Conservation (phyloP, 2,113 vertebrate genomes). For the Coregonus clupeaformis region DNA sequence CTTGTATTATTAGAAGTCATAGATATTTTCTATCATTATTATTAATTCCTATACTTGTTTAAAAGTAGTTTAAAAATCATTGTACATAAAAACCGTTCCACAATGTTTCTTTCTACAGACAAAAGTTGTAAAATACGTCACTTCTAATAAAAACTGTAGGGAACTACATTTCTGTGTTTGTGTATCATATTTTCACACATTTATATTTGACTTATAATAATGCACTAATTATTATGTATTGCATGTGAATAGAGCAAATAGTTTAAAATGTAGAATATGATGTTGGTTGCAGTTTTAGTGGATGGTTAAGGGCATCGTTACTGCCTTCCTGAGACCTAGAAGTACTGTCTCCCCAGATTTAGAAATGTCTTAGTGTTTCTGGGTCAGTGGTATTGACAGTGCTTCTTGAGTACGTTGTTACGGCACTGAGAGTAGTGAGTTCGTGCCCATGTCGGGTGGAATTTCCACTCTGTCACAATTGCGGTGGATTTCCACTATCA, state of each 20-base stretch:
- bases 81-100: constrained; percentile 74
- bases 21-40: constrained; percentile 70
- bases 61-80: constrained; percentile 76
- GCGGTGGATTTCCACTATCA: too few species aligned
- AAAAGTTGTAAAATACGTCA: constrained; percentile 76
- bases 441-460: too few species aligned
- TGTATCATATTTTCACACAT: constrained; percentile 20
- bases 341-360: too few species aligned
- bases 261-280: too few species aligned
- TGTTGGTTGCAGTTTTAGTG: too few species aligned
- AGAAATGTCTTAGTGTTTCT: too few species aligned
- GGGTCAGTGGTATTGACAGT: too few species aligned
- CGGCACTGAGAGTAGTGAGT: too few species aligned
- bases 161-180: constrained; percentile 66
- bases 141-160: constrained; percentile 78
- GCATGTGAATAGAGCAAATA: background rate
- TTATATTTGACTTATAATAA: background rate
- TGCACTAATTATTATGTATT: background rate
- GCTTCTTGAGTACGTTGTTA: too few species aligned
- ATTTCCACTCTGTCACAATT: too few species aligned
- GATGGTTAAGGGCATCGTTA: too few species aligned
- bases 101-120: constrained; percentile 70
- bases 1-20: constrained; percentile 71
- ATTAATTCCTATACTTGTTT: constrained; percentile 76
- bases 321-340: too few species aligned